These are phyloP conservation scores for Dallia pectoralis DNA, from an alignment of 2,797 vertebrate species.

Conservation along the genomic window DNA sequence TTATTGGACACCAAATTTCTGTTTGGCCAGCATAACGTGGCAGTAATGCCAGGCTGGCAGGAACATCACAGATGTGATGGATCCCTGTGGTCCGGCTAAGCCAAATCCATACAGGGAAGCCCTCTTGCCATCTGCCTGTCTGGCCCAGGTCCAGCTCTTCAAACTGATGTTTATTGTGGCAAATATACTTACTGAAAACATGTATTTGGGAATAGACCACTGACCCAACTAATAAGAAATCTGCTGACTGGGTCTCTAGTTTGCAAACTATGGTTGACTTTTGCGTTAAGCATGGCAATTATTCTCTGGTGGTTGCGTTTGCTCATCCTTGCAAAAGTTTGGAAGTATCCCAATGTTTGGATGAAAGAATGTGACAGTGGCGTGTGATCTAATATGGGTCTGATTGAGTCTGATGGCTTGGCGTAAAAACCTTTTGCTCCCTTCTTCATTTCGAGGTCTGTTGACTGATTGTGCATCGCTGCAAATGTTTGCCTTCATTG, in stretches of 20 bases:
- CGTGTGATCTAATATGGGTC: not conserved
- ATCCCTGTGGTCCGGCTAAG: not conserved
- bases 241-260: not conserved
- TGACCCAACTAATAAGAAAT: not conserved
- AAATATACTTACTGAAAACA: not conserved
- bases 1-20: not conserved
- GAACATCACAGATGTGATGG: not conserved
- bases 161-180: not conserved
- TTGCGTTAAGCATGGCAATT: not conserved
- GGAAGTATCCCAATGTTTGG: not conserved
- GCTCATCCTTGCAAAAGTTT: not conserved
- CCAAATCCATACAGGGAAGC: constrained; percentile 2
- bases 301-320: not conserved
- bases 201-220: too few species aligned
- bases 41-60: not conserved
- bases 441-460: not conserved
- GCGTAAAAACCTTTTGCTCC: not conserved
- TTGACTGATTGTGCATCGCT: not conserved
- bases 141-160: not conserved
- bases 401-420: not conserved
- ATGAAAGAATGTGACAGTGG: not conserved
- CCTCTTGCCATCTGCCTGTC: constrained; percentile 4
- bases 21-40: not conserved
- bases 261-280: not conserved
- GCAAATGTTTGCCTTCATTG: constrained; percentile 2